Base-by-base conservation (phyloP, 2,113 vertebrate genomes). In the Bufo bufo region DNA sequence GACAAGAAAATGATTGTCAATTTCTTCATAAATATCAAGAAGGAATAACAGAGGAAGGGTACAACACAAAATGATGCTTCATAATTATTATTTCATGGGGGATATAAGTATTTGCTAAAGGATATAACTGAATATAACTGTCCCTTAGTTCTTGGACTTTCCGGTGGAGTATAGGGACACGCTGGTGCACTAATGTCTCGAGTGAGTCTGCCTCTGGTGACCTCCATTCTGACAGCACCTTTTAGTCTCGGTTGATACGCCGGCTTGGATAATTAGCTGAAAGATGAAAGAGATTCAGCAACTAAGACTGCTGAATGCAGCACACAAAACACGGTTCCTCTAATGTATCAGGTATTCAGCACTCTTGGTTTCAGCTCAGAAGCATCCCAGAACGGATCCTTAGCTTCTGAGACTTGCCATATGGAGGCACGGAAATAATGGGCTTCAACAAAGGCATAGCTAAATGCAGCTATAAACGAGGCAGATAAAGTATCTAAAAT, bases 221-320 rank as follows among this genome's bases (percentile, higher is more conserved):
- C 81, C 63, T 83, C 45, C 45, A 45, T 13, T 2, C 81, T 33
- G 10, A 16, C 45, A 66, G 81, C 33, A 23, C 43, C 47, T 63
- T 61, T 61, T 52, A 20, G 45, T 83, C 81, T 83, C 81, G 5
- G 58, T 16, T 61, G 16, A 82, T 47, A 63, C 56, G 56, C 43
- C n/a, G 59, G 81, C 45, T n/a, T 10, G 45, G 49, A 65, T 83
- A 66, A 83, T 83, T 66, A 66, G 63, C 61, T n/a, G 45, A 33
- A 47, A 66, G 81, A 83, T 83, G 45, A 50, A 69, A 83, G 61
- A 8, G 61, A 49, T 16, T 13, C 61, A 9, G 81, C 69, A 63
- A 83, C 20, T 83, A 45, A 83, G 43, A 20, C 61, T 50, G 20
- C n/a, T 69, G 61, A 81, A 61, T 83, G 33, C 61, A 12, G 45